Conservation (phyloP, 2,797 vertebrate genomes). For the Syngnathus acus region DNA sequence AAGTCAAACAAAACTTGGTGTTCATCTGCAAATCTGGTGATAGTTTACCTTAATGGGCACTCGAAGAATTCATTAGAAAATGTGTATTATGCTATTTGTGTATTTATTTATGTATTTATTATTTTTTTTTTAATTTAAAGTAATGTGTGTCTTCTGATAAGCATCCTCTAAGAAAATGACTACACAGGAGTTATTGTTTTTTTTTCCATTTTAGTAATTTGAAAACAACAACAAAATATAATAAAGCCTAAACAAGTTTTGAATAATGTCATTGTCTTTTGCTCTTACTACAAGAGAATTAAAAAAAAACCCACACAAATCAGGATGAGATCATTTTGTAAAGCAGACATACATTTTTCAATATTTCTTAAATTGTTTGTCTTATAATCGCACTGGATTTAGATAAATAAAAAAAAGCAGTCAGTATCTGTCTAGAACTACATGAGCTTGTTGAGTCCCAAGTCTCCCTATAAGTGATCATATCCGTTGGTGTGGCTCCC, state of each 20-base stretch:
- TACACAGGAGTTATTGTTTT: no score
- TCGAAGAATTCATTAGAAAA: no score
- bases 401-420: slow-evolving; percentile 47
- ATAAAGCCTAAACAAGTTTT: slow-evolving; percentile 23
- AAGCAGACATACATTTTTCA: slow-evolving; percentile 8
- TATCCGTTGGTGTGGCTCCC: slow-evolving; percentile 36
- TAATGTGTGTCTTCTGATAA: no score
- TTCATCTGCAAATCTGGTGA: no score
- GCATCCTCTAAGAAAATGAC: no score
- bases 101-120: no score
- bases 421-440: slow-evolving; percentile 47
- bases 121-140: no score
- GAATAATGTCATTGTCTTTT: not conserved
- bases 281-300: not conserved
- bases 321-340: not conserved
- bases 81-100: no score
- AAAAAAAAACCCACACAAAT: not conserved
- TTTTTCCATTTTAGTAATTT: no score
- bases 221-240: no score
- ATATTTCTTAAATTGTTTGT: not conserved
- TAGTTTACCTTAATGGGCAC: no score
- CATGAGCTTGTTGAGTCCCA: slow-evolving; percentile 45
- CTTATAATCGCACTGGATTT: slow-evolving; percentile 37
- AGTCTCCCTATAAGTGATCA: slow-evolving; percentile 57
- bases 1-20: no score